phyloP scores from a whole-genome alignment of 2,113 vertebrate species.

The Sialia sialis region DNA sequence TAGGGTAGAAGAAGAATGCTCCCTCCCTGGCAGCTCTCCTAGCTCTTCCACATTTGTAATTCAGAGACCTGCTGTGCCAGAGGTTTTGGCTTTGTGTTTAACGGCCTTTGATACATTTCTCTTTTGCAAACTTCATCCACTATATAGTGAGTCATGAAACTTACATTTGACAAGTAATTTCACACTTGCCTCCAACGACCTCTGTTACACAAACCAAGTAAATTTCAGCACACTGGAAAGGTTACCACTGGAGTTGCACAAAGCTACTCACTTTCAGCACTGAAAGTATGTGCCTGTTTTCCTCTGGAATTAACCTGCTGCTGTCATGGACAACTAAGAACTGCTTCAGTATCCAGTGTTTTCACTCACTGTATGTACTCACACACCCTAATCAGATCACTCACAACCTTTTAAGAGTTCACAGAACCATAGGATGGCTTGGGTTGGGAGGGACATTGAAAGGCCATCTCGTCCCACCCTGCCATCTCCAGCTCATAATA shows the following conservation, averaged over 20 bases:
- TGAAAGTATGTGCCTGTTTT: background rate
- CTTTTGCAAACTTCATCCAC: background rate
- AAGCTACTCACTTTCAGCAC: background rate
- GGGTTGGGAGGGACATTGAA: background rate
- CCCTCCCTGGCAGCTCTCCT: background rate
- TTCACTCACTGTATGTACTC: background rate
- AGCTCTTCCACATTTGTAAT: background rate
- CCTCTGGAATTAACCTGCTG: background rate
- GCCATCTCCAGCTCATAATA: background rate
- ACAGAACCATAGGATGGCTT: background rate
- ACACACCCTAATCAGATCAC: background rate
- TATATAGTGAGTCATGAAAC: background rate
- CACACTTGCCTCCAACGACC: background rate
- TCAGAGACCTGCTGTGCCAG: background rate
- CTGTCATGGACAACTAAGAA: background rate
- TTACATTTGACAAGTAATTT: background rate
- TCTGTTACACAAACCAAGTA: background rate
- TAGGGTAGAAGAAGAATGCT: rapidly evolving
- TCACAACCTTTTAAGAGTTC: background rate
- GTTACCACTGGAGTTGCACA: background rate
- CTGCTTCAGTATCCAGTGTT: background rate
- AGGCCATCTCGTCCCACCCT: background rate
- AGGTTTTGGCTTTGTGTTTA: background rate
- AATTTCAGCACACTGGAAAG: background rate
- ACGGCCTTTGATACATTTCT: background rate